Percentiles rank a stretch among this genome's conserved stretches.
phyloP scores from a whole-genome alignment of 1,140 invertebrate genomes.

The Amyelois transitella region DNA sequence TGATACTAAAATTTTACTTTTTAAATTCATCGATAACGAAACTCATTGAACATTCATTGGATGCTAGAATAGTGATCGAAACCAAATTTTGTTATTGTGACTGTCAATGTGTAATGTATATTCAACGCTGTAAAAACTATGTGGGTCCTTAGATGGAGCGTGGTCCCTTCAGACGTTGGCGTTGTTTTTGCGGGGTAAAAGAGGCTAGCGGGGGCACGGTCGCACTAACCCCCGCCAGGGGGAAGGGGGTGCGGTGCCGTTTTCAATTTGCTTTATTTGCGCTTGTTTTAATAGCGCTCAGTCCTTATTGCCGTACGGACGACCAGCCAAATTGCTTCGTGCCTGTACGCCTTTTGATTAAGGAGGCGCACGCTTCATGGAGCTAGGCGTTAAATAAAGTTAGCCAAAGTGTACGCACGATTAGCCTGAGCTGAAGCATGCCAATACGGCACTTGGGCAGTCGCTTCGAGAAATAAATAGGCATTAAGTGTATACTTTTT shows the following conservation, averaged over 20 bases:
- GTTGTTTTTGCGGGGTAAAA: slow-evolving; percentile 45
- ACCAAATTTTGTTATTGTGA: background rate
- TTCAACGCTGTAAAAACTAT: slow-evolving; percentile 9
- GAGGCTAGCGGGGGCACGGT: slow-evolving; percentile 19
- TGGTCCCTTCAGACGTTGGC: slow-evolving; percentile 31
- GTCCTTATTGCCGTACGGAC: slow-evolving; percentile 61
- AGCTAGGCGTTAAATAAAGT: slow-evolving; percentile 48
- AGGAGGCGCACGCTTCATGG: slow-evolving; percentile 39
- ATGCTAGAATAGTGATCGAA: background rate
- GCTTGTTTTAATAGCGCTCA: slow-evolving; percentile 70
- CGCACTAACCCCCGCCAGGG: slow-evolving; percentile 30
- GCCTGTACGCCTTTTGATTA: slow-evolving; percentile 66
- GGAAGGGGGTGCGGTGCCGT: slow-evolving; percentile 43
- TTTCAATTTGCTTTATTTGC: slow-evolving; percentile 72
- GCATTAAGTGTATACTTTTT: too few species aligned
- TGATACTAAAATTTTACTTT: too few species aligned
- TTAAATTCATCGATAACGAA: background rate
- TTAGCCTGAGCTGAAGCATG: background rate
- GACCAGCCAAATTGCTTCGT: slow-evolving; percentile 68
- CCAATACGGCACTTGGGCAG: too few species aligned
- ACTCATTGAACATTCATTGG: background rate
- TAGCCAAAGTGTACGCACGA: slow-evolving; percentile 27
- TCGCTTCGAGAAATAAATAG: too few species aligned
- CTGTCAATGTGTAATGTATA: slow-evolving; percentile 11
- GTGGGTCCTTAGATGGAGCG: slow-evolving; percentile 29